These are phyloP conservation scores for Sycophila sp. DNA, from an alignment of 1,140 invertebrate genomes.

Conservation along the genomic window DNA sequence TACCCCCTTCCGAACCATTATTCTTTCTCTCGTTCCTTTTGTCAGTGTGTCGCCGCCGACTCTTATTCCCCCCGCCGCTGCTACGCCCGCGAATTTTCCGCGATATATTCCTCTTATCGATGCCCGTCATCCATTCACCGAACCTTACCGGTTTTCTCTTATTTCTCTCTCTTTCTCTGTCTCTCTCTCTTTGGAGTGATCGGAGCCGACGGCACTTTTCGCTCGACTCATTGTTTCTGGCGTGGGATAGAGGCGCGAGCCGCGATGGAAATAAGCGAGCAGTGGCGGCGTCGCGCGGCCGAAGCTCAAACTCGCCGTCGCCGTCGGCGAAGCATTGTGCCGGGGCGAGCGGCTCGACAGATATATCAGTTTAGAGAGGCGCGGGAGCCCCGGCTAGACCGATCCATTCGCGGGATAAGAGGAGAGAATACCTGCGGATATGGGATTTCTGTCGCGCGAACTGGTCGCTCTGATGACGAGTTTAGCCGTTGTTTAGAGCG, in stretches of 20 bases:
- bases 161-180: constrained; percentile 28
- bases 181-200: not conserved
- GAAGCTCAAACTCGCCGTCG: not conserved
- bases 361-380: constrained; percentile 38
- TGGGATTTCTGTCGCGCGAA: constrained; percentile 39
- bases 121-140: not conserved
- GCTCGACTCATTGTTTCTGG: too few species aligned
- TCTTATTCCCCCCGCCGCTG: not conserved
- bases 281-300: constrained; percentile 52
- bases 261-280: constrained; percentile 21
- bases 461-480: constrained; percentile 43
- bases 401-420: not conserved
- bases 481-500: too few species aligned
- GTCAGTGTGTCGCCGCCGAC: not conserved
- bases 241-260: constrained; percentile 14
- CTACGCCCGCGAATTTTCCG: constrained; percentile 1
- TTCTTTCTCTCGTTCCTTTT: constrained; percentile 15
- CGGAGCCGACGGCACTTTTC: not conserved
- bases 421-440: not conserved
- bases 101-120: not conserved
- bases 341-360: constrained; percentile 46
- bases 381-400: too few species aligned
- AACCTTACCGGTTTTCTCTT: not conserved
- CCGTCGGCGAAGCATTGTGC: not conserved
- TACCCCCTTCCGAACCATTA: constrained; percentile 11